phyloP scores from a whole-genome alignment of 2,888 invertebrate species.

The Polietes domitor region DNA sequence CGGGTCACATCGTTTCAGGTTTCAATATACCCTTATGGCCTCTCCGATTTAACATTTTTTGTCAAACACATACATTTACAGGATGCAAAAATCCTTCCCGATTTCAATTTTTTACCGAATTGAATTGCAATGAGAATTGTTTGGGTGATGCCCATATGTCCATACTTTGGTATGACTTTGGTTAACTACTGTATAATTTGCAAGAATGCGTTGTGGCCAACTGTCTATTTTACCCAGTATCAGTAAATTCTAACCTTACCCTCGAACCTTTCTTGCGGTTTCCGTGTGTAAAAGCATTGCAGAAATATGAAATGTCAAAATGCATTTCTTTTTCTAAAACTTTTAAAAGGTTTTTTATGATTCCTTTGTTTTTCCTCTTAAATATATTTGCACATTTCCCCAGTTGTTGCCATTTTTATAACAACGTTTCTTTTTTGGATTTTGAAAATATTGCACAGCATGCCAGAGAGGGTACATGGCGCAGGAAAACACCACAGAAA shows the following conservation, averaged over 20 bases:
- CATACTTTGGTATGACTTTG: too few relatives aligned
- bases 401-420: not conserved
- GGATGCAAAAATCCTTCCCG: too few relatives aligned
- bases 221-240: too few relatives aligned
- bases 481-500: not conserved
- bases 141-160: too few relatives aligned
- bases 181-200: too few relatives aligned
- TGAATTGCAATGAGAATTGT: too few relatives aligned
- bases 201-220: too few relatives aligned
- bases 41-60: too few relatives aligned
- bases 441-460: constrained; percentile 24
- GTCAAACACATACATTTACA: too few relatives aligned
- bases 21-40: too few relatives aligned
- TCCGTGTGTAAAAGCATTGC: not conserved
- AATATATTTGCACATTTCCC: constrained; percentile 18
- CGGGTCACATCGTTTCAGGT: too few relatives aligned
- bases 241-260: not conserved
- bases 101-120: too few relatives aligned
- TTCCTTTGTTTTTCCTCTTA: constrained; percentile 6
- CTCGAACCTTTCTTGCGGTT: not conserved
- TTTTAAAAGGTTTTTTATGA: constrained; percentile 41
- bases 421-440: not conserved
- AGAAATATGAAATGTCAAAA: constrained; percentile 43
- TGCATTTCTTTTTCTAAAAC: constrained; percentile 37
- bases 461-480: not conserved